phyloP scores from a whole-genome alignment of 2,888 invertebrate species.

The Microctonus hyperodae region DNA sequence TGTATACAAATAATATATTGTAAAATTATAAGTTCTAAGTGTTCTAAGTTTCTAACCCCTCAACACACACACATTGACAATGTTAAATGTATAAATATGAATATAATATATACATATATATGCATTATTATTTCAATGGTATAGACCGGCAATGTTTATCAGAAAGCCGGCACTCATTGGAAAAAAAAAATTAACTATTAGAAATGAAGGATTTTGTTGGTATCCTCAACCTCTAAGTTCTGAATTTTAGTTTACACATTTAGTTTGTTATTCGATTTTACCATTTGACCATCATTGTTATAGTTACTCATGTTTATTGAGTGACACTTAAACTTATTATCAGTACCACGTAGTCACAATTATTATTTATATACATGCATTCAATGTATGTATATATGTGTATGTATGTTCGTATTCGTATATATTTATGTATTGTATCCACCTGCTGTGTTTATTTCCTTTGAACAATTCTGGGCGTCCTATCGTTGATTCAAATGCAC shows the following conservation, averaged over 20 bases:
- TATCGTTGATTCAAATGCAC: background rate
- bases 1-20: too few species aligned
- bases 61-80: too few species aligned
- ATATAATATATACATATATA: background rate
- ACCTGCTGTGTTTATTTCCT: background rate
- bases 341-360: too few species aligned
- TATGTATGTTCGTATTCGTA: too few species aligned
- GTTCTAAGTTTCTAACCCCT: too few species aligned
- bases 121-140: background rate
- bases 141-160: background rate
- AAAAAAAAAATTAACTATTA: background rate
- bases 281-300: background rate
- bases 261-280: background rate
- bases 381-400: too few species aligned
- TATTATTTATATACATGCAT: too few species aligned
- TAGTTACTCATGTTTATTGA: background rate
- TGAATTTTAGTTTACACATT: background rate
- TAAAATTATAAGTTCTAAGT: too few species aligned
- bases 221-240: background rate
- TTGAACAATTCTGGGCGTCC: background rate
- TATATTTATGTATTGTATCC: too few species aligned
- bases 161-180: conserved; percentile 9
- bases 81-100: background rate
- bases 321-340: background rate
- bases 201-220: background rate